These are phyloP conservation scores for Lasioglossum oenotherae DNA, from an alignment of 2,888 invertebrate species.

Conservation along the genomic window DNA sequence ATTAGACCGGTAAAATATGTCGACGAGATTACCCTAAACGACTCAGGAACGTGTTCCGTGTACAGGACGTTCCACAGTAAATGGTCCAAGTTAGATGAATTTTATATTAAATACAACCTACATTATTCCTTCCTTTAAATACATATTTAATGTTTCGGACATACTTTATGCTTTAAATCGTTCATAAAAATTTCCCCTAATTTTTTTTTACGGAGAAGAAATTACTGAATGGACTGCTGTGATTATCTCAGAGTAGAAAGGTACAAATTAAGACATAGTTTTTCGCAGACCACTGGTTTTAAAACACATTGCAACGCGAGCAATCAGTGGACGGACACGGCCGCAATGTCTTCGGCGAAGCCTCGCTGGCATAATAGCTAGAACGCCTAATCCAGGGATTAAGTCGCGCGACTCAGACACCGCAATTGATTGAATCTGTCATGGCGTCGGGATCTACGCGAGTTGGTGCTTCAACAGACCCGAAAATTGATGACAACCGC, in stretches of 20 bases:
- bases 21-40: background rate
- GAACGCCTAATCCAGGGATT: conserved; percentile 37
- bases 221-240: background rate
- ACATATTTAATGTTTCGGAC: background rate
- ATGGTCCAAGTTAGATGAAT: background rate
- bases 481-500: conserved; percentile 8
- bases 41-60: background rate
- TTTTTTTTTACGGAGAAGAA: background rate
- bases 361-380: background rate
- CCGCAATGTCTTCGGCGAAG: background rate
- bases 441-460: background rate
- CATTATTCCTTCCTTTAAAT: background rate
- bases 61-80: background rate
- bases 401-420: conserved; percentile 6
- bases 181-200: background rate
- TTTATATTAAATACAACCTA: background rate
- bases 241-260: background rate
- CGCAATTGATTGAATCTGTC: conserved; percentile 32
- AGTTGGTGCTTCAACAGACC: background rate
- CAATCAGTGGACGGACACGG: conserved; percentile 9
- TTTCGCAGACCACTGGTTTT: background rate
- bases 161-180: background rate
- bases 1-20: background rate
- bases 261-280: background rate
- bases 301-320: background rate